A percentile compares a stretch with the other conserved stretches of the same genome.
phyloP scores from a whole-genome alignment of 37 sponge, comb jelly and placozoan genomes.

The Hexactinellida sp. region DNA sequence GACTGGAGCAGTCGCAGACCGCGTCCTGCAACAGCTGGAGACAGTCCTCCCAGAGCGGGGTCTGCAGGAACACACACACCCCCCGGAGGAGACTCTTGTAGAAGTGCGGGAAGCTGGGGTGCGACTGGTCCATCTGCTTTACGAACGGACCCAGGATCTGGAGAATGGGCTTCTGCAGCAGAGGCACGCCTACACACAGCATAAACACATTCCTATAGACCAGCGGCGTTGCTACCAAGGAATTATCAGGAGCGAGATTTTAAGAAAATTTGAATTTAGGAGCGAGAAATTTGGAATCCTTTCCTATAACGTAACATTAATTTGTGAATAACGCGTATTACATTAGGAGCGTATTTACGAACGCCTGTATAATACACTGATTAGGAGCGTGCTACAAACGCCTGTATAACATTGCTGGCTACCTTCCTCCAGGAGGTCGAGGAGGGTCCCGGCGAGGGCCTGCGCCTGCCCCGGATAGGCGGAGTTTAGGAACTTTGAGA shows the following conservation, averaged over 20 bases:
- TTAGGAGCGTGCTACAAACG: too few relatives aligned
- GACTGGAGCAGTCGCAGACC: neutral
- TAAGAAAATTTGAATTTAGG: too few relatives aligned
- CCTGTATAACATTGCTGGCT: neutral
- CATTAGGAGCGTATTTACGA: too few relatives aligned
- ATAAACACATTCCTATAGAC: neutral
- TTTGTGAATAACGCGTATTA: too few relatives aligned
- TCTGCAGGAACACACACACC: constrained; percentile 3
- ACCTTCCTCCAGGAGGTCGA: constrained; percentile 7
- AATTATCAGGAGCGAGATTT: too few relatives aligned
- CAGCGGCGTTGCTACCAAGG: neutral
- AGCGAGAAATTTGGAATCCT: too few relatives aligned
- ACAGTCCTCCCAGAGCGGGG: constrained; percentile 14
- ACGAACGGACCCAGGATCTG: constrained; percentile 13
- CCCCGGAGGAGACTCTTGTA: neutral
- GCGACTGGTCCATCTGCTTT: neutral
- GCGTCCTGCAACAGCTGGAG: constrained; percentile 12
- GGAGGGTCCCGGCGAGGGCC: neutral
- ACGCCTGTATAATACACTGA: too few relatives aligned
- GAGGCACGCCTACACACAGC: neutral
- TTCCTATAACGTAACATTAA: too few relatives aligned
- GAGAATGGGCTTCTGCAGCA: constrained; percentile 20
- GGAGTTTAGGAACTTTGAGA: neutral
- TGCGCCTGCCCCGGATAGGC: neutral
- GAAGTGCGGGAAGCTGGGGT: neutral